Evolutionary conservation across 2,888 invertebrate genomes (phyloP).

Genomic region (Agrochola macilenta): DNA sequence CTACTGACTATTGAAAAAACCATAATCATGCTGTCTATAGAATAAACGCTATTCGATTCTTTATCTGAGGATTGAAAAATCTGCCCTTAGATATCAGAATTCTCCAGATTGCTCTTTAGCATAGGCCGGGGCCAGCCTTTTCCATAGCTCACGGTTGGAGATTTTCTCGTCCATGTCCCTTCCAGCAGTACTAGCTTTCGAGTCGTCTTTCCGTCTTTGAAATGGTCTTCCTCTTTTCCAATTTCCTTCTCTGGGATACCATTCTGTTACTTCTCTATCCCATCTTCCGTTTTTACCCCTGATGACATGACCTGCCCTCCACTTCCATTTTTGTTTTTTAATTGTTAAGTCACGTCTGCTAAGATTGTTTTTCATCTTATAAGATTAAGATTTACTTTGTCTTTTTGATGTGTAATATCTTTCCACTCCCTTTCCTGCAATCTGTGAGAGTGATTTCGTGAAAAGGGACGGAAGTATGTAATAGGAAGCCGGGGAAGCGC

Average conservation of each 20-base stretch:
- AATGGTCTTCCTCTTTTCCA: background rate
- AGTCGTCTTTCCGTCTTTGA: background rate
- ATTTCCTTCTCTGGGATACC: too few species aligned
- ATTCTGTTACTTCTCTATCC: too few species aligned
- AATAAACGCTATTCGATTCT: too few species aligned
- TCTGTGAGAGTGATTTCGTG: too few species aligned
- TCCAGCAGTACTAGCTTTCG: background rate
- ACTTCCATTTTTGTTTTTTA: background rate
- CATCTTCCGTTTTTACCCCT: background rate
- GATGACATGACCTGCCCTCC: too few species aligned
- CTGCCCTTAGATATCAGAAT: too few species aligned
- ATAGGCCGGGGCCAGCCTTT: background rate
- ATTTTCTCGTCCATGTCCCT: background rate
- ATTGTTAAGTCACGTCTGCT: background rate
- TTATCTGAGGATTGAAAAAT: too few species aligned
- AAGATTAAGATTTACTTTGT: background rate
- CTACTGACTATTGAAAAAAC: too few species aligned
- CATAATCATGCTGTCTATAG: too few species aligned
- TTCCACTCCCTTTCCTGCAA: too few species aligned
- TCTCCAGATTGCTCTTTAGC: background rate
- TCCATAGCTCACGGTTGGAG: background rate
- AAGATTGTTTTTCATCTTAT: background rate
- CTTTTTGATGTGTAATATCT: background rate
- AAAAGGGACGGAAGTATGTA: too few species aligned
- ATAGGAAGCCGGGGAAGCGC: too few species aligned